A percentile compares a stretch with the other conserved stretches of the same genome.
phyloP scores from a whole-genome alignment of 2,113 vertebrate species.

The Australoheros scitulus region DNA sequence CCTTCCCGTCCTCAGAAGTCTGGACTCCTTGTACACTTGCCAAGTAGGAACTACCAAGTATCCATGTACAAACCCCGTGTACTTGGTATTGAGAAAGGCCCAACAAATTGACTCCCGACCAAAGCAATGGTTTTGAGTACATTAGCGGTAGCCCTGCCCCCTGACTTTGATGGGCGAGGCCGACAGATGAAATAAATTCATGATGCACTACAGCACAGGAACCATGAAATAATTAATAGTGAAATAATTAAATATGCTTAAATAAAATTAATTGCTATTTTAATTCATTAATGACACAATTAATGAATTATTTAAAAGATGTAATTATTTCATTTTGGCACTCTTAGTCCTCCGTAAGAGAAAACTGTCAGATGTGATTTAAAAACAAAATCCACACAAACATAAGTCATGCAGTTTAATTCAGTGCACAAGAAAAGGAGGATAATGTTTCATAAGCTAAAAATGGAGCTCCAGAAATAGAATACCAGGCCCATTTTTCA shows the following conservation, averaged over 20 bases:
- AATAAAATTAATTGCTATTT: background rate
- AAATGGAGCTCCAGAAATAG: conserved; percentile 17
- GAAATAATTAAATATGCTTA: background rate
- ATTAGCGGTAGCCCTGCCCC: too few species aligned
- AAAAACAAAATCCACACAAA: background rate
- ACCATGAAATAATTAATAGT: background rate
- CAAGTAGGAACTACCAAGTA: background rate
- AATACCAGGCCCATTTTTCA: background rate
- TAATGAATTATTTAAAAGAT: background rate
- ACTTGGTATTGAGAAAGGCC: background rate
- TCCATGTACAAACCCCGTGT: background rate
- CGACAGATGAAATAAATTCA: background rate
- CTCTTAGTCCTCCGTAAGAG: background rate
- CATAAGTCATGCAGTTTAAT: background rate
- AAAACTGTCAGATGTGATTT: background rate
- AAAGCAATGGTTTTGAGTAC: too few species aligned
- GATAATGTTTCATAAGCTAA: background rate
- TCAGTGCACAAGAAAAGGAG: background rate
- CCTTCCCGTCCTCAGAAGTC: background rate
- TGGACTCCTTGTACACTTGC: background rate
- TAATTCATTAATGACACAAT: background rate
- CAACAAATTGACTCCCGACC: too few species aligned
- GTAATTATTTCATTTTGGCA: background rate
- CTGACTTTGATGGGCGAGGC: background rate
- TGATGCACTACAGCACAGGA: background rate